These are phyloP conservation scores for Myiotriccus ornatus DNA, from an alignment of 2,797 vertebrate species.

Conservation along the genomic window DNA sequence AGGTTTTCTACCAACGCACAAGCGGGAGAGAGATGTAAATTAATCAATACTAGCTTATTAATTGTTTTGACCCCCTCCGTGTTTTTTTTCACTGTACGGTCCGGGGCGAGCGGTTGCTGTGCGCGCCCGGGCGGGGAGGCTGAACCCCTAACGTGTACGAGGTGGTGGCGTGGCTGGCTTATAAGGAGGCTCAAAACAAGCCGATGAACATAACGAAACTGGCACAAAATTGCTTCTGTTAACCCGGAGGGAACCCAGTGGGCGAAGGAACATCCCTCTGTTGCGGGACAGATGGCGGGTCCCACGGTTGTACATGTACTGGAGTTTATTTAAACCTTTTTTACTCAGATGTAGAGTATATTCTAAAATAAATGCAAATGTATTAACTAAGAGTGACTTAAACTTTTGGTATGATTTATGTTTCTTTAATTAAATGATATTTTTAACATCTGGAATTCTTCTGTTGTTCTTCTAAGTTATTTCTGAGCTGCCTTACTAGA, in stretches of 20 bases:
- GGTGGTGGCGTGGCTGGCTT: slow-evolving; percentile 38
- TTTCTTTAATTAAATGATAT: slow-evolving; percentile 54
- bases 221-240: slow-evolving; percentile 57
- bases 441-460: slow-evolving; percentile 36
- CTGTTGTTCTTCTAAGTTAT: neutral
- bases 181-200: slow-evolving; percentile 57
- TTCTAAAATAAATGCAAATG: slow-evolving; percentile 79
- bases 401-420: slow-evolving; percentile 64
- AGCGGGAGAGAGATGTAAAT: slow-evolving; percentile 65
- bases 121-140: neutral
- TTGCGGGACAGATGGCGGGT: slow-evolving; percentile 61
- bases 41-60: slow-evolving; percentile 73
- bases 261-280: slow-evolving; percentile 44
- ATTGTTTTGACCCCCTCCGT: neutral
- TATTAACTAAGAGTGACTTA: slow-evolving; percentile 68
- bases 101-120: neutral
- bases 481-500: slow-evolving; percentile 1
- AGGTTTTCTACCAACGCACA: slow-evolving; percentile 71
- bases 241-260: slow-evolving; percentile 63
- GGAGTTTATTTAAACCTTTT: slow-evolving; percentile 80
- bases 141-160: neutral
- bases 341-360: slow-evolving; percentile 80
- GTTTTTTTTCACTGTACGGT: neutral
- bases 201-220: slow-evolving; percentile 65
- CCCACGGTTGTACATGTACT: slow-evolving; percentile 70